Evolutionary conservation across 2,797 vertebrate genomes (phyloP), one percentile per base, ranked within the genome.

Genomic region (Scolopax bukidnonensis): DNA sequence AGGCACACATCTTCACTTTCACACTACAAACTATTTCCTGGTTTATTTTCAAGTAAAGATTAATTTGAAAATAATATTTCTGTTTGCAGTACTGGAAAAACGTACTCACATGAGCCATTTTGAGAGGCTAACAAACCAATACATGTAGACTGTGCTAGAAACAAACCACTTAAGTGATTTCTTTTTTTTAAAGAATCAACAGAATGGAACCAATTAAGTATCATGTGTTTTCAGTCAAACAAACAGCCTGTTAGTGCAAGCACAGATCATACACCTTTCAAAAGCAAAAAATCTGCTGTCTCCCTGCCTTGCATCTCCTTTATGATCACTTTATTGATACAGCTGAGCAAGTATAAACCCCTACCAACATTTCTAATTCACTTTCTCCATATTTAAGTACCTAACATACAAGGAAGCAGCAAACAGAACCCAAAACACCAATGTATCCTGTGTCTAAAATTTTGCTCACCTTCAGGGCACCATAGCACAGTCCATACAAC

Each of bases 401-500:
- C 25, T 48, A 87, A 80, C 10, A 56, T 9, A 43, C 21, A 65
- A 75, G 9, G 8, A 90, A 87, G 38, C 47, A 76, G 40, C 81
- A 15, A 74, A 77, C 6, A 75, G 87, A 85, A 3, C 7, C 30
- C 40, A 75, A 82, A 57, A 70, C 13, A 38, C 23, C 21, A 28
- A 56, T 1, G 2, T 28, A 83, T 18, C 78, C 16, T 28, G 10
- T 6, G 17, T 33, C 53, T 64, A 19, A 80, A 71, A 20, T 30
- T 64, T 12, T 57, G 56, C 98, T 98, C 94, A 99, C 99, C 99
- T 99, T 99, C 95, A 99, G 97, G 79, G 99, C 99, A 84, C 99
- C 99, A 17, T 99, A 99, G 97, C 99, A 99, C 94, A 99, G 98
- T 91, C 99, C 99, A 63, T 99, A 99, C n/a, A 99, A 98, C 97